A percentile compares a stretch with the other conserved stretches of the same genome.
Evolutionary conservation across 2,797 vertebrate genomes (phyloP).

Genomic region (Phylloscopus collybita): DNA sequence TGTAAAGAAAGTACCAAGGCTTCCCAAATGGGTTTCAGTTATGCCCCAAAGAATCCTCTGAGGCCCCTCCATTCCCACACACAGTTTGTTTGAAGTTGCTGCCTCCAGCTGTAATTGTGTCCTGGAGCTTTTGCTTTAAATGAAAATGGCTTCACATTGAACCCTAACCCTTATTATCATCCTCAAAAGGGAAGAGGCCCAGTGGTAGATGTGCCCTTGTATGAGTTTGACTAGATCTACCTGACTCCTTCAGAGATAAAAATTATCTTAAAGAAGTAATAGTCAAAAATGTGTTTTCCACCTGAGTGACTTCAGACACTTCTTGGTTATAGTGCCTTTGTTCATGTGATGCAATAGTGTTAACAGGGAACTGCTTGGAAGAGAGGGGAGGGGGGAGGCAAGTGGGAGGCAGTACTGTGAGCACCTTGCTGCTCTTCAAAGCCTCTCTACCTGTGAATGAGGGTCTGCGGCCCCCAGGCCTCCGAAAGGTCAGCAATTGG

Average conservation of each 20-base stretch:
- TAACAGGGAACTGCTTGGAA: background rate
- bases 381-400: background rate
- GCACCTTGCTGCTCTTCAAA: background rate
- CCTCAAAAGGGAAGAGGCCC: background rate
- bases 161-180: conserved; percentile 21
- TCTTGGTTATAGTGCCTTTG: background rate
- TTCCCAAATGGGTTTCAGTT: background rate
- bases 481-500: background rate
- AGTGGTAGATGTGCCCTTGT: background rate
- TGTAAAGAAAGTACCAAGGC: background rate
- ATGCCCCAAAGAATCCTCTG: background rate
- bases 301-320: background rate
- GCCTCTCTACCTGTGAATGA: background rate
- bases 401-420: background rate
- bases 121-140: conserved; percentile 1
- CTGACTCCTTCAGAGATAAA: background rate
- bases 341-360: background rate
- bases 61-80: background rate
- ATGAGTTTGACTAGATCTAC: background rate
- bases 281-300: background rate
- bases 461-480: background rate
- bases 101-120: background rate
- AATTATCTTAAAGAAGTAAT: background rate
- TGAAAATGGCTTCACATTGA: background rate
- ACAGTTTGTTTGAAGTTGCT: background rate